Base-by-base conservation (phyloP, 1,140 invertebrate species). In the Drosophila yakuba region DNA sequence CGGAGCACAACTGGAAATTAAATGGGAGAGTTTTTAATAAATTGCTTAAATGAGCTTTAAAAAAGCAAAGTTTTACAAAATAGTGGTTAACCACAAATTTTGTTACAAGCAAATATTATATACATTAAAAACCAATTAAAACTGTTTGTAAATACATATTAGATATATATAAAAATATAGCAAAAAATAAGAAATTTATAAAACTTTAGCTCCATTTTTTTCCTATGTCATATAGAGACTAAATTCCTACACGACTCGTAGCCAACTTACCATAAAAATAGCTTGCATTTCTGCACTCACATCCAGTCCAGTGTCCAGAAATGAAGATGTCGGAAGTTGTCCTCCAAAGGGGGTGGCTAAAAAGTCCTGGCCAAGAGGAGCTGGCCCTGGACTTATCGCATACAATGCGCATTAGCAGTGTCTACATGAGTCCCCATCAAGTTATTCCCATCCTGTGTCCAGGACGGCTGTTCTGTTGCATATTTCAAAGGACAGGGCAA, bases 351-450 rank as follows among this genome's bases (percentile, higher is more conserved):
- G 25, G 25, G 3, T 2, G 17, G 17, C 6, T 20, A 15, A 15
- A 32, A 20, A 11, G 35, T 48, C 3, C n/a, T 50, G 25, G 28
- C 3, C 6, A 28, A 50, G 32, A 48, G 20, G 36, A 11, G 3
- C 8, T 2, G 4, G 10, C 10, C 48, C 5, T 17, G 28, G 62
- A 78, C 75, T 78, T 78, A 78, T 78, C 75, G 74, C 75, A 78
- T 78, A 78, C 63, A 77, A 78, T 69, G 58, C 64, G 75, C 75
- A 78, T 78, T 78, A 78, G 75, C 52, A 58, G 58, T 77, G 75
- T 78, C 75, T 77, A 76, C 74, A 77, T 57, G 59, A 68, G 58
- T 71, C 45, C 51, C 28, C 74, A 78, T 71, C 75, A 63, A 71
- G 74, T 77, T 77, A 78, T 78, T 63, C 77, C 55, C 74, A 71